A percentile compares a stretch with the other conserved stretches of the same genome.
These are phyloP conservation scores for Stenotaenia linearis DNA, from an alignment of 2,888 invertebrate genomes.

Conservation along the genomic window DNA sequence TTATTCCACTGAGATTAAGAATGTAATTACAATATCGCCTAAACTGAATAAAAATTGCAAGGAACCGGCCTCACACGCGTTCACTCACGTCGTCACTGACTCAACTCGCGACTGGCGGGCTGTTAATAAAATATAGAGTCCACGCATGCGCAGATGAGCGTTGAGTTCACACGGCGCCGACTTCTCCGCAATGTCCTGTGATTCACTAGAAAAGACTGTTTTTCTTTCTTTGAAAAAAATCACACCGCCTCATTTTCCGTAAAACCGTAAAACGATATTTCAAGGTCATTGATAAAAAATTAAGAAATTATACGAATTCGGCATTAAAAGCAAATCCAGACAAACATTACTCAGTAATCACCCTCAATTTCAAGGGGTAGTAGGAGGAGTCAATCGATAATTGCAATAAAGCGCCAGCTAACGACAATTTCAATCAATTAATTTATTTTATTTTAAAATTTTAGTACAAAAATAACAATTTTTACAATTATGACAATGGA, in stretches of 20 bases:
- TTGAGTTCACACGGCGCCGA: neutral
- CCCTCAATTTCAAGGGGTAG: neutral
- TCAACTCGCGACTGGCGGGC: neutral
- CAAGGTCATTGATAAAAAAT: neutral
- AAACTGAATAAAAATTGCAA: neutral
- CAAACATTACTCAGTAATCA: no score
- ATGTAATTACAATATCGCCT: neutral
- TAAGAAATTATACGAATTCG: no score
- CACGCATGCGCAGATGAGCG: neutral
- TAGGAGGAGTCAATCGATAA: neutral
- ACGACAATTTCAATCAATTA: neutral
- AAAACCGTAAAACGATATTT: neutral
- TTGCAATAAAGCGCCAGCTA: neutral
- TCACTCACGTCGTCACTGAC: constrained; percentile 1
- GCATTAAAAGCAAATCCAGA: no score
- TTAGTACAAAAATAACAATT: no score
- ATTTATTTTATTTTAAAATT: no score
- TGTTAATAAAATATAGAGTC: neutral
- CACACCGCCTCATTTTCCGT: neutral
- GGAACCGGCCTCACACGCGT: constrained; percentile 5
- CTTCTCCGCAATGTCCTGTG: neutral
- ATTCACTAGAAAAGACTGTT: neutral
- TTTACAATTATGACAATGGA: neutral
- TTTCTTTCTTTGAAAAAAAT: neutral
- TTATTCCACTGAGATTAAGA: neutral